Conservation (phyloP, 1,140 invertebrate species). For the Drosophila bifasciata region DNA sequence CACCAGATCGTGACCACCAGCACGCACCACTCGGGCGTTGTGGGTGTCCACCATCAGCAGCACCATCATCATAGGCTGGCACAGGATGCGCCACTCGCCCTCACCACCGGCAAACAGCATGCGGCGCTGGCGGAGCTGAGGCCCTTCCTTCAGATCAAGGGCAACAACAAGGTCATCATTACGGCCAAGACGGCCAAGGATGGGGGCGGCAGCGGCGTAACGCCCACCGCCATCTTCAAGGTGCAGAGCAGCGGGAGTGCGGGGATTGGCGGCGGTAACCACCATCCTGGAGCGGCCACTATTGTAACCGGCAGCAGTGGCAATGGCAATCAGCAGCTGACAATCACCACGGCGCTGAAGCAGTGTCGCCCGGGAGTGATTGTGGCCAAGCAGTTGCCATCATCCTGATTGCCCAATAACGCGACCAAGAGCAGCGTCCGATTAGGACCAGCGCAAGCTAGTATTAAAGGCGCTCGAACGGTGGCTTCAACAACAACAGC, state of each 20-base stretch:
- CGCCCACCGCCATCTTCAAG: constrained; percentile 79
- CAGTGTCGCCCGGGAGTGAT: constrained; percentile 93
- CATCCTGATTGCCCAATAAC: constrained; percentile 79
- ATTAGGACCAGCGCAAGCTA: constrained; percentile 34
- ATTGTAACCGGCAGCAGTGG: constrained; percentile 46
- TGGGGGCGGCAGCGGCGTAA: constrained; percentile 40
- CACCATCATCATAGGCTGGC: constrained; percentile 55
- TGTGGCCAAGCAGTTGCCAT: constrained; percentile 89
- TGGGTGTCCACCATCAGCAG: constrained; percentile 32
- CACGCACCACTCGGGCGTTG: constrained; percentile 5
- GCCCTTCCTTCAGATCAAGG: constrained; percentile 87
- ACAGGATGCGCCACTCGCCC: constrained; percentile 89
- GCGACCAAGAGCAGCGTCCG: constrained; percentile 19
- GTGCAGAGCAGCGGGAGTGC: constrained; percentile 57
- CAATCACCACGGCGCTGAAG: constrained; percentile 84
- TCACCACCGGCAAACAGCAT: constrained; percentile 87
- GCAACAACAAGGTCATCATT: constrained; percentile 76
- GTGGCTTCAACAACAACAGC: constrained; percentile 24
- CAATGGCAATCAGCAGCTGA: constrained; percentile 57
- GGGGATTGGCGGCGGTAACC: constrained; percentile 16
- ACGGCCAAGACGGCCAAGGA: constrained; percentile 66
- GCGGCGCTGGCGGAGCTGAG: constrained; percentile 87
- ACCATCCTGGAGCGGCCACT: constrained; percentile 24
- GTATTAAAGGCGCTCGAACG: constrained; percentile 67
- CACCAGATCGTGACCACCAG: constrained; percentile 29